These are phyloP conservation scores for Danio tinwini DNA, from an alignment of 2,797 vertebrate genomes.

Conservation along the genomic window DNA sequence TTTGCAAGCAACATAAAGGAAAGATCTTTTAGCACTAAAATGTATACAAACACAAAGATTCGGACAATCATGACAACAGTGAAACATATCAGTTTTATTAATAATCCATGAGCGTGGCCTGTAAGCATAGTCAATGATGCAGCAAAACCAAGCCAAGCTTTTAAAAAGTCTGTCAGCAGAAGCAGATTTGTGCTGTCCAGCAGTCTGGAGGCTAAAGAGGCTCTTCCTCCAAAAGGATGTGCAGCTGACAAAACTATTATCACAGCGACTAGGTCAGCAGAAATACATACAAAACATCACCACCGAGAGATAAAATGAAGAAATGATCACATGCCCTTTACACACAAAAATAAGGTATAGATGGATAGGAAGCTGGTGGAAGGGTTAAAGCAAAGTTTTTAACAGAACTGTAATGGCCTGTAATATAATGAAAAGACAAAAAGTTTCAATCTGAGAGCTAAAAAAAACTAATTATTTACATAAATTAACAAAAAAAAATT, in stretches of 20 bases:
- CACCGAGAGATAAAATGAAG: constrained; percentile 48
- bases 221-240: constrained; percentile 47
- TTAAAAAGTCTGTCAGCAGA: neutral
- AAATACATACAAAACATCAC: constrained; percentile 23
- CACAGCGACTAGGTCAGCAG: constrained; percentile 5
- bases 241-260: constrained; percentile 23
- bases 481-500: too few species aligned
- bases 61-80: neutral
- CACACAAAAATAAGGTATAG: constrained; percentile 49
- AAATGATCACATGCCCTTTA: constrained; percentile 41
- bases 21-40: too few species aligned
- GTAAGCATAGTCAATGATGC: neutral
- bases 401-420: too few species aligned
- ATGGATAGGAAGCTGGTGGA: constrained; percentile 35
- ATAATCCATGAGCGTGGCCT: neutral
- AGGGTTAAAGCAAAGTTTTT: neutral
- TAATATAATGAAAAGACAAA: too few species aligned
- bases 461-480: too few species aligned
- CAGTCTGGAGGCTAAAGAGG: constrained; percentile 58
- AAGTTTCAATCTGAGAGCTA: too few species aligned
- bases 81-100: neutral
- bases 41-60: too few species aligned
- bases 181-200: neutral
- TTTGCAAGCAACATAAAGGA: too few species aligned
- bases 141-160: constrained; percentile 11